Base-by-base conservation (phyloP, 2,888 invertebrate species). In the Acronicta aceris region DNA sequence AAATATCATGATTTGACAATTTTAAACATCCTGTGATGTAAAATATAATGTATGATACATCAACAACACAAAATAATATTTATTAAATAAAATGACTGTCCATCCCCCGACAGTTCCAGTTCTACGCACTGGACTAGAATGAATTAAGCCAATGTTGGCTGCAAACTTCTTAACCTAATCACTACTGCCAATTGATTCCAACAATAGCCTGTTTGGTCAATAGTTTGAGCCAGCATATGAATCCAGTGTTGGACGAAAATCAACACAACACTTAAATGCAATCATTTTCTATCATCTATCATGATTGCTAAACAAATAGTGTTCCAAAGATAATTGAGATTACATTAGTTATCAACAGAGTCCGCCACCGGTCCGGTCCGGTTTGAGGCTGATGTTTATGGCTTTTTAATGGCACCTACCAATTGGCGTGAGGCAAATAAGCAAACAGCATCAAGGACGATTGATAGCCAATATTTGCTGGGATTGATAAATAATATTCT, bases 281-380 rank as follows among this genome's bases (percentile, higher is more conserved):
- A 36, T n/a, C 25, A n/a, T 13, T 30, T 9, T 27, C 30, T 13
- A 64, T 42, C 42, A 16, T 43, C n/a, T 21, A 13, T 42, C 43
- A 42, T 25, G 48, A 60, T 58, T 51, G 43, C 55, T 47, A 30
- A 40, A 65, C n/a, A 56, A 49, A 41, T 47, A 15, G 69, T 48
- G 47, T 53, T 50, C 47, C 46, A 73, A 17, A 64, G 54, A 71
- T 76, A 74, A 67, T 76, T 57, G 50, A 41, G 62, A 75, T 75
- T 57, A 68, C 60, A 68, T 78, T 71, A 67, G 41, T 48, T 65
- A 72, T 72, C 76, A 72, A 65, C 69, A 60, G 75, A 15, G 33
- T 17, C 33, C 27, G 42, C 9, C 59, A 69, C 76, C 60, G 62
- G 76, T 66, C 46, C 16, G 21, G 21, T 40, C 66, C 52, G 62